Conservation (phyloP, 2,888 invertebrate species). For the Julus scanicus region DNA sequence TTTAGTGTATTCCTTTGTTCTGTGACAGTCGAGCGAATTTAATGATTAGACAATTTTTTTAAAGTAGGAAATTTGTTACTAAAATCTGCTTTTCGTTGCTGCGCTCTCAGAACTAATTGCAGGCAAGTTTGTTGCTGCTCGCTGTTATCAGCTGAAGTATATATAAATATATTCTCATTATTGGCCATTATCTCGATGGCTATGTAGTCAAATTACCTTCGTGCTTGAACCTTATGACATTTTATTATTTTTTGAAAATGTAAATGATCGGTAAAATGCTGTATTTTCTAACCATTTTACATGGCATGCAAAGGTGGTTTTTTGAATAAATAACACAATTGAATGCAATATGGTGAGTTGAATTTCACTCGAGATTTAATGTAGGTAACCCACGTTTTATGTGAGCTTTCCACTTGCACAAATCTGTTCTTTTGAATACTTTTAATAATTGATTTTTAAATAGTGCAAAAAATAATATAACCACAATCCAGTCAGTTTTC, state of each 20-base stretch:
- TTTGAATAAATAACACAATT: constrained; percentile 36
- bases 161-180: background rate
- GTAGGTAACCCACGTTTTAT: too few relatives aligned
- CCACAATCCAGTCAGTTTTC: too few relatives aligned
- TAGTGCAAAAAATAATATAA: background rate
- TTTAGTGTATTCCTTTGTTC: too few relatives aligned
- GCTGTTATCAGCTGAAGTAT: constrained; percentile 1
- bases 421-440: background rate
- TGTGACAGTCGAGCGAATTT: background rate
- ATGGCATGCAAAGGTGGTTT: constrained; percentile 28
- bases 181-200: constrained; percentile 4
- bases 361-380: too few relatives aligned
- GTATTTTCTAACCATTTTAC: constrained; percentile 42
- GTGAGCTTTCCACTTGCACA: background rate
- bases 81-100: background rate
- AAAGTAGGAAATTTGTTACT: background rate
- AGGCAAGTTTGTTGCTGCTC: background rate
- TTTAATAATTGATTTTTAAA: background rate
- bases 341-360: constrained; percentile 20
- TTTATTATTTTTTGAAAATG: constrained; percentile 39
- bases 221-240: background rate
- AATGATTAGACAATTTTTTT: background rate
- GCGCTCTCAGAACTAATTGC: background rate
- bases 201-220: constrained; percentile 20
- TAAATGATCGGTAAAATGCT: constrained; percentile 32